phyloP scores from a whole-genome alignment of 92 coral and sea anemone genomes.

The Epizoanthus scotinus region DNA sequence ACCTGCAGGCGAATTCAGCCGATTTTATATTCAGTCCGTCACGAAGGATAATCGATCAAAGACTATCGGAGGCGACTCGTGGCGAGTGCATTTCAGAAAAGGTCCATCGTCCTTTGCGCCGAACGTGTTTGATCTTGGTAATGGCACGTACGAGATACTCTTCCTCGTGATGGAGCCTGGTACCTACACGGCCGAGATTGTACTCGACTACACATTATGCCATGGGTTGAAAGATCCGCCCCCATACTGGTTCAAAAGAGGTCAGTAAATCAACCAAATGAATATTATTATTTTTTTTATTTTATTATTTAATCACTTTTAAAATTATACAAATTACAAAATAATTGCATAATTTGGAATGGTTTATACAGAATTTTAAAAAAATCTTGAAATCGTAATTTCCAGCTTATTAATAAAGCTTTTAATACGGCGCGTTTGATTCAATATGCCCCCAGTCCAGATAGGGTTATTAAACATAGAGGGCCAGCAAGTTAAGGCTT shows the following conservation, averaged over 20 bases:
- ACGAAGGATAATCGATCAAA: slow-evolving; percentile 53
- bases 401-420: too few species aligned
- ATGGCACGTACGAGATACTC: slow-evolving; percentile 80
- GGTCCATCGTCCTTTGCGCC: slow-evolving; percentile 79
- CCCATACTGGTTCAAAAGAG: slow-evolving; percentile 73
- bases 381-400: too few species aligned
- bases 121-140: slow-evolving; percentile 63
- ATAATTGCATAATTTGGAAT: too few species aligned
- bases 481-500: too few species aligned
- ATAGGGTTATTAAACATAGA: too few species aligned
- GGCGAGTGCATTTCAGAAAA: slow-evolving; percentile 71
- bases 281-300: too few species aligned
- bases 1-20: slow-evolving; percentile 78
- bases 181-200: slow-evolving; percentile 63
- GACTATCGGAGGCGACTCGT: slow-evolving; percentile 82
- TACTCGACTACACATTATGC: slow-evolving; percentile 82
- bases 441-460: too few species aligned
- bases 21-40: slow-evolving; percentile 70
- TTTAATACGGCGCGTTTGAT: too few species aligned
- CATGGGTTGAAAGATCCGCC: slow-evolving; percentile 91
- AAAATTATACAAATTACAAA: too few species aligned
- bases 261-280: slow-evolving; percentile 36
- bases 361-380: too few species aligned
- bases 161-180: slow-evolving; percentile 86
- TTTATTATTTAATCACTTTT: too few species aligned